Evolutionary conservation across 2,888 invertebrate genomes (phyloP), one percentile per base, ranked within the genome.

Genomic region (Cotesia congregata): DNA sequence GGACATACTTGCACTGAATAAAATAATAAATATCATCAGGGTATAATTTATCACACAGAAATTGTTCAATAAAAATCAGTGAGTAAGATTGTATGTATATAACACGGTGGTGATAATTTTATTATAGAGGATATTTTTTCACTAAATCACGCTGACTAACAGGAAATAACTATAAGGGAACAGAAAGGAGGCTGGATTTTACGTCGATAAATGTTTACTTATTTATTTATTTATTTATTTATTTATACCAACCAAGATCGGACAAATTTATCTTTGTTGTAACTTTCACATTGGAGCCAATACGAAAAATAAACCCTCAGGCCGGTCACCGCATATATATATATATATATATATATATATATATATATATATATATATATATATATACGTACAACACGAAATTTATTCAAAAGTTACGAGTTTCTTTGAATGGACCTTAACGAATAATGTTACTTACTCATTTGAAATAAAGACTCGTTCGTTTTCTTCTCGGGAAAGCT

Each of bases 231-330:
- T 74, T 71, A 67, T 64, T 30, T 30, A 40, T 40, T 30, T 59
- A 12, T 72, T 59, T 62, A 6, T 73, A 38, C 65, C 40, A 15
- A 41, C 17, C 62, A 38, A 40, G 12, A 79, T 77, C 79, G 77
- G 83, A 86, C 84, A 86, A 86, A 86, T 86, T 86, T 86, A 86
- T 86, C 86, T 86, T 85, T 86, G 86, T 86, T 86, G 82, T 82
- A 78, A 83, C 86, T 86, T 86, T 86, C 86, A 85, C 86, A 84
- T 83, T 30, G 3, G 3, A 30, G 30, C 30, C 30, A 30, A 83
- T 82, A 7, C 81, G 85, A 85, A 83, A 83, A 82, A 81, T 75
- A 62, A 39, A 69, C 78, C 78, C 79, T 81, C 77, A 6, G 17
- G 62, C n/a, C 39, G 38, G 9, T 7, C 68, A 68, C 15, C 40